Evolutionary conservation across 2,888 invertebrate species (phyloP).

Genomic region (Campoplex nolae): DNA sequence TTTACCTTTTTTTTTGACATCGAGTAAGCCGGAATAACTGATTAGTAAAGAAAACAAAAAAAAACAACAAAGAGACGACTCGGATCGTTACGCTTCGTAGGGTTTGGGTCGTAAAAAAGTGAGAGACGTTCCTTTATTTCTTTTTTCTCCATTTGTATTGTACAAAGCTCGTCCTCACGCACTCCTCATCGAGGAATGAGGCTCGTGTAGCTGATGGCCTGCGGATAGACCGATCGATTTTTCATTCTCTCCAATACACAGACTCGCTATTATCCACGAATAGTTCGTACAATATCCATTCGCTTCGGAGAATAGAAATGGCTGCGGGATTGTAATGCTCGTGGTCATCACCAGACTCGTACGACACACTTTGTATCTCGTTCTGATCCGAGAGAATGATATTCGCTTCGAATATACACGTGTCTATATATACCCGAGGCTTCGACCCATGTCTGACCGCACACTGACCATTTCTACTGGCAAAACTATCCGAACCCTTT

Average conservation of each 20-base stretch:
- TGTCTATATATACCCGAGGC: not conserved
- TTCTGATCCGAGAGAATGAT: slow-evolving; percentile 32
- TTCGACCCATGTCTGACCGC: slow-evolving; percentile 35
- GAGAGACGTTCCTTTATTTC: not conserved
- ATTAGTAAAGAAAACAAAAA: not conserved
- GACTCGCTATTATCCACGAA: slow-evolving; percentile 37
- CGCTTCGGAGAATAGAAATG: slow-evolving; percentile 17
- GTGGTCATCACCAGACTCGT: slow-evolving; percentile 20
- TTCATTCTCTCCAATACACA: slow-evolving; percentile 48
- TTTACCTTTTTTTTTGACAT: not conserved
- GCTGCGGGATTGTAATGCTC: slow-evolving; percentile 29
- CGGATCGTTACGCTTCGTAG: not conserved
- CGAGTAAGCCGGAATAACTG: not conserved
- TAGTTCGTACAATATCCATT: slow-evolving; percentile 25
- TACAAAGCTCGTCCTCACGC: slow-evolving; percentile 52
- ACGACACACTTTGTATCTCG: slow-evolving; percentile 17
- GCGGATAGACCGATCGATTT: slow-evolving; percentile 61
- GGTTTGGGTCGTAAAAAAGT: not conserved
- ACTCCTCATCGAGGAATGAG: slow-evolving; percentile 33
- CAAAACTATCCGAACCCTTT: not conserved
- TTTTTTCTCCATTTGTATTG: not conserved
- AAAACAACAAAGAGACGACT: not conserved
- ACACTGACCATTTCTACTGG: slow-evolving; percentile 52
- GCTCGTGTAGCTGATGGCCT: slow-evolving; percentile 50
- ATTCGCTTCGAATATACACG: not conserved